Conservation (phyloP, 2,888 invertebrate genomes). For the Elegia similella region DNA sequence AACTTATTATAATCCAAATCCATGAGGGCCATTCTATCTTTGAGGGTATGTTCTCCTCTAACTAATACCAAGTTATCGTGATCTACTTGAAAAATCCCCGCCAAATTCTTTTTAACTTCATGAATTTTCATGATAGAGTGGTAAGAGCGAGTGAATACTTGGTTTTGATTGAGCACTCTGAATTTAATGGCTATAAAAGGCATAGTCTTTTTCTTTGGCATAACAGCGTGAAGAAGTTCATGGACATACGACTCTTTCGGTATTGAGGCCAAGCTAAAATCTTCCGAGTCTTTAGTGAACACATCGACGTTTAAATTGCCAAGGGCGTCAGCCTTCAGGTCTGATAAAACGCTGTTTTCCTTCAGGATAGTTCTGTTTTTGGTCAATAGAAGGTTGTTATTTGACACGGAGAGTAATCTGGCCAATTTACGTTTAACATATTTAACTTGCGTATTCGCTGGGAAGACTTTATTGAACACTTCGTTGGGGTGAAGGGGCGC, state of each 20-base stretch:
- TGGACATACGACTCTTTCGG: constrained; percentile 69
- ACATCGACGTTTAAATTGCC: constrained; percentile 70
- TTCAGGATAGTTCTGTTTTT: constrained; percentile 70
- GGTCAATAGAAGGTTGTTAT: constrained; percentile 61
- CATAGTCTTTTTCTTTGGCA: constrained; percentile 63
- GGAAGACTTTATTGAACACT: constrained; percentile 70
- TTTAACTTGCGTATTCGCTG: constrained; percentile 65
- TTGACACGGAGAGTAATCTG: constrained; percentile 62
- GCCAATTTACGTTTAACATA: constrained; percentile 69
- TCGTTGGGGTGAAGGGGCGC: constrained; percentile 63
- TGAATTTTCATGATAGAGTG: constrained; percentile 76
- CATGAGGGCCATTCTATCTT: constrained; percentile 65
- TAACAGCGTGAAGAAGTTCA: constrained; percentile 60
- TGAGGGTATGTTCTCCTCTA: constrained; percentile 64
- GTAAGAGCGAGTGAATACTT: constrained; percentile 76
- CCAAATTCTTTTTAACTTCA: constrained; percentile 83
- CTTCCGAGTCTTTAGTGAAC: constrained; percentile 67
- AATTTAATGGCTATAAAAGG: constrained; percentile 76
- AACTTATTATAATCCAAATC: constrained; percentile 75
- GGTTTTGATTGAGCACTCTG: constrained; percentile 61
- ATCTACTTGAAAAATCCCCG: constrained; percentile 79
- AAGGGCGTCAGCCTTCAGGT: constrained; percentile 60
- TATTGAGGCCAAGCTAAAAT: constrained; percentile 61
- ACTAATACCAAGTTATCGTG: constrained; percentile 72
- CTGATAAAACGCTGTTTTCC: constrained; percentile 59